Conservation (phyloP, 2,888 invertebrate genomes). For the Schizaphis graminum region DNA sequence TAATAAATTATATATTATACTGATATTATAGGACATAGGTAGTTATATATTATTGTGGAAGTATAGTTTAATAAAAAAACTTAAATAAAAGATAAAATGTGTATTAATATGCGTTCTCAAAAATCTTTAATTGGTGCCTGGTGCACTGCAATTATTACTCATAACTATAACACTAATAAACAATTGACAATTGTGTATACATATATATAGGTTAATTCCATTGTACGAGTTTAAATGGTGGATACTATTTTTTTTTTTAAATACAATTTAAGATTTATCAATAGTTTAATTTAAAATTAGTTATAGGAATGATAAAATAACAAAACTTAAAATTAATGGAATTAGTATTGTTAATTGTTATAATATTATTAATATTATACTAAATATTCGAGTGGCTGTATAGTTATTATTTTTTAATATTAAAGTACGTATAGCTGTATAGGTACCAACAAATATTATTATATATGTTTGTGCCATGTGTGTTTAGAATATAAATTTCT, state of each 20-base stretch:
- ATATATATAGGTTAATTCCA: background rate
- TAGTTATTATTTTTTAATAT: background rate
- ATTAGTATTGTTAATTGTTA: too few relatives aligned
- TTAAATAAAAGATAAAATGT: background rate
- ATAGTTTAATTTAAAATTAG: background rate
- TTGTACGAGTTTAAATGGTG: background rate
- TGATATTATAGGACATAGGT: too few relatives aligned
- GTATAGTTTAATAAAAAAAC: background rate
- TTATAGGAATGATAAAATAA: background rate
- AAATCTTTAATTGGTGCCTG: background rate
- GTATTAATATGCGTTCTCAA: background rate
- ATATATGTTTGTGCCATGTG: background rate
- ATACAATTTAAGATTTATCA: background rate
- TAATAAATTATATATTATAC: background rate
- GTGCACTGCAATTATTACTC: background rate
- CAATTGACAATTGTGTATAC: background rate
- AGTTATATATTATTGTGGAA: background rate
- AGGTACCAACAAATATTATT: background rate
- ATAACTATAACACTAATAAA: background rate
- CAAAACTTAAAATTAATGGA: background rate
- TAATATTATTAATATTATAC: too few relatives aligned
- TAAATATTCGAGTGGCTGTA: background rate
- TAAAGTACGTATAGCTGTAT: background rate
- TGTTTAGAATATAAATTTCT: conserved; percentile 21
- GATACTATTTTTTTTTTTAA: background rate